Percentiles rank a stretch among this genome's conserved stretches.
Evolutionary conservation across 2,888 invertebrate genomes (phyloP).

Genomic region (Acheta domesticus): DNA sequence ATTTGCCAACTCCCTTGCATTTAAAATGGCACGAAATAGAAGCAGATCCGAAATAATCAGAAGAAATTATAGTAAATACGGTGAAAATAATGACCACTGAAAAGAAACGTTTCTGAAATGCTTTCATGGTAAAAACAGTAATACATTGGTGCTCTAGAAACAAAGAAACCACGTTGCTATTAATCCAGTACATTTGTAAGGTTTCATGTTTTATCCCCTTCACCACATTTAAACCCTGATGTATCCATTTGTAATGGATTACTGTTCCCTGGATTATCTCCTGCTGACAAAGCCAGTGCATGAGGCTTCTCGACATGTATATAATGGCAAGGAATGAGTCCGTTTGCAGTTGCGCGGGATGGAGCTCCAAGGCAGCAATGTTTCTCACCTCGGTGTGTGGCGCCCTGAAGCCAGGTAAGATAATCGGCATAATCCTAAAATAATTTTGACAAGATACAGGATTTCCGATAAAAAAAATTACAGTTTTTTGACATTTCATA

Average conservation of each 20-base stretch:
- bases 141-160: too few species aligned
- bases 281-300: not conserved
- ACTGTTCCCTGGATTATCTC: not conserved
- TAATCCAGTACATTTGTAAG: not conserved
- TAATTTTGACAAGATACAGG: not conserved
- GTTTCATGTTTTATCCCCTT: slow-evolving; percentile 18
- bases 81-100: too few species aligned
- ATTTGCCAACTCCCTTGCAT: too few species aligned
- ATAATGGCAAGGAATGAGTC: not conserved
- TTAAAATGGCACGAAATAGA: too few species aligned
- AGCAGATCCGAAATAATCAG: too few species aligned
- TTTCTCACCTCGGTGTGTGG: slow-evolving; percentile 33
- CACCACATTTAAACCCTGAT: not conserved
- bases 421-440: not conserved
- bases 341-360: slow-evolving; percentile 29
- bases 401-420: slow-evolving; percentile 34
- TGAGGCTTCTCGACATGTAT: not conserved
- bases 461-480: too few species aligned
- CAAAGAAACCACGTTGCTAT: too few species aligned
- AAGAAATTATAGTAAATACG: too few species aligned
- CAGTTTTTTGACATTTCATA: too few species aligned
- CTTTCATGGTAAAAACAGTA: too few species aligned
- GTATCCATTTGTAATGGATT: not conserved
- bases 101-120: too few species aligned
- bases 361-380: slow-evolving; percentile 32